These are phyloP conservation scores for Distichodus sexfasciatus DNA, from an alignment of 2,797 vertebrate species.

Conservation along the genomic window DNA sequence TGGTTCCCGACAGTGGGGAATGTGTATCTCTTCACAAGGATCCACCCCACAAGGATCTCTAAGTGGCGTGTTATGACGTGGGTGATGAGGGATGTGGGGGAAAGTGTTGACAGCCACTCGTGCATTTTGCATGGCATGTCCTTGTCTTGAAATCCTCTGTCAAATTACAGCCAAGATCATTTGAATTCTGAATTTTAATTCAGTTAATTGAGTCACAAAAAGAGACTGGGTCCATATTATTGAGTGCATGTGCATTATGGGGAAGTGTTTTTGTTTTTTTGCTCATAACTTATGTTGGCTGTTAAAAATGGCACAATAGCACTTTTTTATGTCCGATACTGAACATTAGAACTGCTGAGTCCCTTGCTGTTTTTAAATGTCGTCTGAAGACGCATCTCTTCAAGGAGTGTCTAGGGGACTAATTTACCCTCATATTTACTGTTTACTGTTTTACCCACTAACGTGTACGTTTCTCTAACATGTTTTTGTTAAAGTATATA, in stretches of 20 bases:
- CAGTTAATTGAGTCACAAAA: neutral
- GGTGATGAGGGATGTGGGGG: conserved; percentile 5
- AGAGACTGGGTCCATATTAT: neutral
- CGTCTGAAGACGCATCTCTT: no score
- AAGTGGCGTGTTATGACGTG: conserved; percentile 12
- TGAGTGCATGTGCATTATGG: neutral
- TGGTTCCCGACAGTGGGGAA: neutral
- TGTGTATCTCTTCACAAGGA: conserved; percentile 11
- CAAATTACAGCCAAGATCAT: neutral
- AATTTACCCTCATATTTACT: no score
- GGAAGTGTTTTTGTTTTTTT: conserved; percentile 1
- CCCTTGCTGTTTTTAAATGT: no score
- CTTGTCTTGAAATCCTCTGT: neutral
- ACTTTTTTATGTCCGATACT: no score
- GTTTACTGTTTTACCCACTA: no score
- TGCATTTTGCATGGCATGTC: neutral
- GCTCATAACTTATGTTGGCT: no score
- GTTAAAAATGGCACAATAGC: no score
- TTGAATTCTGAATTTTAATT: no score
- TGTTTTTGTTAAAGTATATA: no score
- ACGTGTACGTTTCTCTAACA: no score
- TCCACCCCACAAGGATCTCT: conserved; percentile 4
- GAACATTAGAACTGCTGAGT: no score
- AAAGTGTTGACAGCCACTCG: neutral
- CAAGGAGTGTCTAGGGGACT: no score